phyloP scores from a whole-genome alignment of 2,888 invertebrate genomes.

The Tetramorium bicarinatum region DNA sequence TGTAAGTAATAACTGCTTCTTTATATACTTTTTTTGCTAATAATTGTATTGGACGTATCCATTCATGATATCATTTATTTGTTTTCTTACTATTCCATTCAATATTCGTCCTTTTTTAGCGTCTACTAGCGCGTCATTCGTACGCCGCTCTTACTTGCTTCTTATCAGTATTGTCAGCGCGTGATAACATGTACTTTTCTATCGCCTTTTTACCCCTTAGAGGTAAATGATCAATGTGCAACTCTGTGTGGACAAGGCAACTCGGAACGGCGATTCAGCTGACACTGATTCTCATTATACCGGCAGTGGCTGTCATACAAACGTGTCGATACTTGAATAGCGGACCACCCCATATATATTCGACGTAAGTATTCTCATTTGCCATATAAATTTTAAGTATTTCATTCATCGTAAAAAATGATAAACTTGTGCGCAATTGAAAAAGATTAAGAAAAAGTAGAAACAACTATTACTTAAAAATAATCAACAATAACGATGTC shows the following conservation, averaged over 20 bases:
- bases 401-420: background rate
- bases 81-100: no score
- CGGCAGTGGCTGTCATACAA: constrained; percentile 91
- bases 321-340: constrained; percentile 93
- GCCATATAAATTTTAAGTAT: background rate
- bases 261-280: constrained; percentile 92
- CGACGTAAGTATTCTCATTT: constrained; percentile 89
- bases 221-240: no score
- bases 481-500: background rate
- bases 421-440: background rate
- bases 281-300: constrained; percentile 91
- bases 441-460: background rate
- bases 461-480: background rate
- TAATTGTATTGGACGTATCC: no score
- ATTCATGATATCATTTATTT: no score
- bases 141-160: no score
- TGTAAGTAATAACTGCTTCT: no score
- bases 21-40: no score
- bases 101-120: no score
- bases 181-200: no score
- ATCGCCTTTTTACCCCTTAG: no score
- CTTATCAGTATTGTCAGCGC: no score
- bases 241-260: constrained; percentile 93
- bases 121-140: no score
- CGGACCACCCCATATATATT: constrained; percentile 95